Evolutionary conservation across 2,888 invertebrate genomes (phyloP).

Genomic region (Schrankia costaestrigalis): DNA sequence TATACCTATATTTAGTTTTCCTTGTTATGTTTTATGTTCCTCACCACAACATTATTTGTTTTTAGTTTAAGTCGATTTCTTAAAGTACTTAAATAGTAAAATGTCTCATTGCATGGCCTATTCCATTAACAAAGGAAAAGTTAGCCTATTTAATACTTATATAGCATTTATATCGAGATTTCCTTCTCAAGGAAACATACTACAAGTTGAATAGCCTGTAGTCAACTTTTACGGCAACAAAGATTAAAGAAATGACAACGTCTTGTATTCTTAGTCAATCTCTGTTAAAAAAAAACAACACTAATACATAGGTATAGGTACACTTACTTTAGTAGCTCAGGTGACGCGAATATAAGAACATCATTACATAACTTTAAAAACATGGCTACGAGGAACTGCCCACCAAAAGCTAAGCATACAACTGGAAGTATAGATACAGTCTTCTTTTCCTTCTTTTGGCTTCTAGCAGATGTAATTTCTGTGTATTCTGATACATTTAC

Average conservation of each 20-base stretch:
- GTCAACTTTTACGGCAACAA: not conserved
- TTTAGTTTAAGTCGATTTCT: too few relatives aligned
- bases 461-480: conserved; percentile 1
- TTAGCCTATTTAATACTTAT: too few relatives aligned
- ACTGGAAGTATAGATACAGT: conserved; percentile 88
- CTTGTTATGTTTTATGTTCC: too few relatives aligned
- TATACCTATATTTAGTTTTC: too few relatives aligned
- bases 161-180: too few relatives aligned
- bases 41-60: too few relatives aligned
- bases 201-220: not conserved
- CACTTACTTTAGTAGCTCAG: conserved; percentile 31
- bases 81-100: too few relatives aligned
- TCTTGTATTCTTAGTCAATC: not conserved
- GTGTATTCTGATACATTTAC: not conserved
- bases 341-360: conserved; percentile 25
- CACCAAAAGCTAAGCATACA: conserved; percentile 89
- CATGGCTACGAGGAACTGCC: conserved; percentile 88
- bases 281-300: not conserved
- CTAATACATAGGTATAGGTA: not conserved
- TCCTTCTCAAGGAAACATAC: not conserved
- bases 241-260: not conserved
- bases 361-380: conserved; percentile 83
- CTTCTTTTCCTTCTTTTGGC: conserved; percentile 44
- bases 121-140: too few relatives aligned
- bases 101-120: too few relatives aligned